A percentile compares a stretch with the other conserved stretches of the same genome.
Evolutionary conservation across 2,113 vertebrate genomes (phyloP).

Genomic region (Callospermophilus lateralis): DNA sequence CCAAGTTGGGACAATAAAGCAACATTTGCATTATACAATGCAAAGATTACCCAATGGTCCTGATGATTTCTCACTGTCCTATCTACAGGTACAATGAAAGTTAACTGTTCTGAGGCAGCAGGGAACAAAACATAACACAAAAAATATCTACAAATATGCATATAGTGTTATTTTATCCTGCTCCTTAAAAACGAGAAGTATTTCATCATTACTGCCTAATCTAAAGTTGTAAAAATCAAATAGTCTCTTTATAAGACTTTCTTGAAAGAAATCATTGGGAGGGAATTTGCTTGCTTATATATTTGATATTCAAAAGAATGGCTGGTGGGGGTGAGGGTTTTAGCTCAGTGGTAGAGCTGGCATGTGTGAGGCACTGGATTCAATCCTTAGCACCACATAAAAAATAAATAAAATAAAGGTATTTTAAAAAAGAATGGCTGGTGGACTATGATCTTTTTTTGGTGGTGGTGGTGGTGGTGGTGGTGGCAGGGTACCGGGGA

Average conservation of each 20-base stretch:
- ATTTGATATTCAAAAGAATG: conserved; percentile 53
- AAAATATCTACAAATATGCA: background rate
- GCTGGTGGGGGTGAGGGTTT: background rate
- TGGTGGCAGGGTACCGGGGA: too few relatives aligned
- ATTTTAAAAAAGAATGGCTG: background rate
- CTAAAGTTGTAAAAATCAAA: conserved; percentile 28
- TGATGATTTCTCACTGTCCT: conserved; percentile 60
- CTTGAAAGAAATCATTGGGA: background rate
- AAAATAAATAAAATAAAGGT: too few relatives aligned
- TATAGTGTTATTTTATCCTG: background rate
- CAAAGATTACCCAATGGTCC: conserved; percentile 72
- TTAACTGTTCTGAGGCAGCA: conserved; percentile 59
- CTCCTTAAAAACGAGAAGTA: conserved; percentile 30
- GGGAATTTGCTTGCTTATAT: conserved; percentile 19
- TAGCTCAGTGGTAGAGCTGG: too few relatives aligned
- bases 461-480: too few relatives aligned
- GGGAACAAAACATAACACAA: background rate
- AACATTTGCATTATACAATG: conserved; percentile 66
- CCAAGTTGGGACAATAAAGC: background rate
- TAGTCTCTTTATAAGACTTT: background rate
- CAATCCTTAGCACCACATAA: too few relatives aligned
- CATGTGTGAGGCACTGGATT: too few relatives aligned
- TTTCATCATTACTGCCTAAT: conserved; percentile 1
- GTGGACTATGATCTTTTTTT: background rate
- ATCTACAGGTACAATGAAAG: conserved; percentile 44